Percentiles rank a stretch among this genome's conserved stretches.
Conservation (phyloP, 2,113 vertebrate genomes). For the Pollachius pollachius region DNA sequence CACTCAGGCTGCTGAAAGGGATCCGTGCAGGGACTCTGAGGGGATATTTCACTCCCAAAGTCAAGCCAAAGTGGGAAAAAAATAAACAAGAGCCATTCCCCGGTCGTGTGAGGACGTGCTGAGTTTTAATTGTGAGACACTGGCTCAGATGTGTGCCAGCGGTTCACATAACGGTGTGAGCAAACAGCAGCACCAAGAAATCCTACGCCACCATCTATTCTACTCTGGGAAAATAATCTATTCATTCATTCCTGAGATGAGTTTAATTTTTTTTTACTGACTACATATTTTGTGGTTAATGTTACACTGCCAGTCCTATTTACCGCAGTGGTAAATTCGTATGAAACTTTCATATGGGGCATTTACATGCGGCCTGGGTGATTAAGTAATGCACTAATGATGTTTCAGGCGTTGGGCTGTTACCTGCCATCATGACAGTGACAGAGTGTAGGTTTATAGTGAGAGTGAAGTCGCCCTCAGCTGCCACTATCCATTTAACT, state of each 20-base stretch:
- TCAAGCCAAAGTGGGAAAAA: neutral
- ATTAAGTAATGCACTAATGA: too few species aligned
- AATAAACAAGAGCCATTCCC: conserved; percentile 8
- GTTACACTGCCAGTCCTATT: neutral
- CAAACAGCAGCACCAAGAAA: neutral
- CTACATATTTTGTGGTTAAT: neutral
- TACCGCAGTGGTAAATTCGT: too few species aligned
- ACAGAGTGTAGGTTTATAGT: conserved; percentile 54
- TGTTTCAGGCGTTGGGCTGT: too few species aligned
- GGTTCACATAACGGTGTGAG: neutral
- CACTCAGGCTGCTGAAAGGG: conserved; percentile 41
- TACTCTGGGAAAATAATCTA: neutral
- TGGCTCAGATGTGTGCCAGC: neutral
- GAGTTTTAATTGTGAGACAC: conserved; percentile 3
- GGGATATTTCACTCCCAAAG: conserved; percentile 22
- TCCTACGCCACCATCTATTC: neutral
- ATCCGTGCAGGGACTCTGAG: conserved; percentile 27
- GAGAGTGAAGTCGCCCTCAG: conserved; percentile 53
- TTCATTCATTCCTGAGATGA: too few species aligned
- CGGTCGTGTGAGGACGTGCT: conserved; percentile 6
- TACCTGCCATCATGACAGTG: conserved; percentile 41
- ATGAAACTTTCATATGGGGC: too few species aligned
- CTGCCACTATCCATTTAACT: conserved; percentile 24
- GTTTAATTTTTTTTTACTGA: neutral
- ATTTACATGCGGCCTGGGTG: too few species aligned